Conservation (phyloP, 2,113 vertebrate genomes). For the Bungarus multicinctus region DNA sequence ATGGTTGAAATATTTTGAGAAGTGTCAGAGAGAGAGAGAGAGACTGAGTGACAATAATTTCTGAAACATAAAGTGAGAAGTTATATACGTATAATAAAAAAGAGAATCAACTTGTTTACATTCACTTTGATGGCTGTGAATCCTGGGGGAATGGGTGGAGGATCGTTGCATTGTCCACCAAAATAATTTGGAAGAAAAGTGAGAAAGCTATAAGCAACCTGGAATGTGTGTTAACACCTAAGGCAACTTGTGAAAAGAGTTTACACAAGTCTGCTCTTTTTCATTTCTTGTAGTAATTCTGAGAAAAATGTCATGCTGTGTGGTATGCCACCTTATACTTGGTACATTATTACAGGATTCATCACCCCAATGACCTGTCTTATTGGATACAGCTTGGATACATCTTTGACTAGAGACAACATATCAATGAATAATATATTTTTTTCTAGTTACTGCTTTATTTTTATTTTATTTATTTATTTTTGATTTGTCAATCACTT, state of each 20-base stretch:
- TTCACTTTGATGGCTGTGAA: conserved; percentile 6
- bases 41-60: not conserved
- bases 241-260: not conserved
- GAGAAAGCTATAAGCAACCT: not conserved
- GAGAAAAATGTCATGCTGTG: not conserved
- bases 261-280: not conserved
- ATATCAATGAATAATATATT: conserved; percentile 6
- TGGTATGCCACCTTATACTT: not conserved
- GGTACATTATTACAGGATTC: not conserved
- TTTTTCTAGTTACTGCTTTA: not conserved
- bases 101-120: not conserved
- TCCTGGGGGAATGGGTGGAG: not conserved
- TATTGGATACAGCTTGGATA: not conserved
- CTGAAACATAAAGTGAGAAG: not conserved
- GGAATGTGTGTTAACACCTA: conserved; percentile 5
- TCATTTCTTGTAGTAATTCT: conserved; percentile 3
- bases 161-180: not conserved
- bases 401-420: not conserved
- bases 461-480: too few species aligned
- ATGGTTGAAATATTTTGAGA: not conserved
- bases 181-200: conserved; percentile 18
- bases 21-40: not conserved
- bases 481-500: too few species aligned
- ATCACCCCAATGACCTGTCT: not conserved
- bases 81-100: not conserved